Base-by-base conservation (phyloP, 2,113 vertebrate species). In the Passer domesticus region DNA sequence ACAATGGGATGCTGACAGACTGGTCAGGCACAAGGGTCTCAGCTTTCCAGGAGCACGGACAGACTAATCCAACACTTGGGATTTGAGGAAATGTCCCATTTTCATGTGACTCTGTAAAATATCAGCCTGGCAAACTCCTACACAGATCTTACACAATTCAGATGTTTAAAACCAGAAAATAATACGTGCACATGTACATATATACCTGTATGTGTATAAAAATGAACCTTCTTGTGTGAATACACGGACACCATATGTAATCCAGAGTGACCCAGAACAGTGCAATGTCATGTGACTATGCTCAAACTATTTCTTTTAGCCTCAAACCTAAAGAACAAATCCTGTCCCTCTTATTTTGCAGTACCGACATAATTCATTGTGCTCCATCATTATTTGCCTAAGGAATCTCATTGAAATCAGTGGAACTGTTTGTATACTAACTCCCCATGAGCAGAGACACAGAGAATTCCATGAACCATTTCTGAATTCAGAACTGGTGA, bases 1-100 rank as follows among this genome's bases (percentile, higher is more conserved):
- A 17, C 31, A n/a, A 46, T 0, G 2, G 4, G 24, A 70, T 0
- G 0, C 19, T n/a, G 23, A 55, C n/a, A n/a, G 15, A 11, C 19
- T 4, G 2, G 7, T 39, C 19, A 41, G n/a, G 55, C 13, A 39
- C 23, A 39, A 55, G 15, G 8, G 15, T 55, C 41, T 70, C 24
- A 21, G 41, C 15, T 63, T 35, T 47, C 16, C 19, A 72, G 56
- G 47, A 8, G 4, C 24, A 19, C 20, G 46, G 47, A 20, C 19
- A 39, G 15, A 24, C n/a, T 30, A 53, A 69, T 20, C 7, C 30
- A n/a, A 24, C 19, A 13, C 5, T 8, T 39, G 27, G 15, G n/a
- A 10, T 41, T 41, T 79, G 8, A 47, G 20, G 30, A 70, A 46
- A 47, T 25, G 3, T 47, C 6, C 8, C 11, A n/a, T 47, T 68